Base-by-base conservation (phyloP, 2,888 invertebrate species). In the Heliconius sara region DNA sequence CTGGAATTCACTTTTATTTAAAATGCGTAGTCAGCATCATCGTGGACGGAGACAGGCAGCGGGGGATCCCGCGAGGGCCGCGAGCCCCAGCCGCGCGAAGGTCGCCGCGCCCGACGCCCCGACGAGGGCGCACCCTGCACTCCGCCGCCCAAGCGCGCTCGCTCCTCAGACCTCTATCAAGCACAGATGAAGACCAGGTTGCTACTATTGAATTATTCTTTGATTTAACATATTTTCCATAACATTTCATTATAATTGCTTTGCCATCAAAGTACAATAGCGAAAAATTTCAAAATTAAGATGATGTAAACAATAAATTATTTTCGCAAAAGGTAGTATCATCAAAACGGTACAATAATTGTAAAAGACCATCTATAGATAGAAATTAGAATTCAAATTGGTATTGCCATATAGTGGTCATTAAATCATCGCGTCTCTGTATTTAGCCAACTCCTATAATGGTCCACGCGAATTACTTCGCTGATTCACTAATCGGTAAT, bases 121-220 rank as follows among this genome's bases (percentile, higher is more conserved):
- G 93, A 95, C 22, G 94, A 95, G 63, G 92, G 95, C 81, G 91
- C 95, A 63, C 95, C 96, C 80, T 90, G 88, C 85, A 95, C 95
- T 22, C 96, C 96, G 57, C 97, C 97, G 43, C 96, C 97, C 77
- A 97, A 97, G 88, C 95, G 97, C 87, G 96, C 97, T 84, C 95
- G 97, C 86, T 96, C 97, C 83, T 97, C 96, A 19, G 97, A 97
- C 88, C 94, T 97, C 81, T 96, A 96, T 89, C 96, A 96, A 83
- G 96, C 96, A 67, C 96, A 96, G 86, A 88, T 95, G 89, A 95
- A 95, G 85, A 91, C 94, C 88, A 95, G 95, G 95, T 95, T 83
- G 85, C 87, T 81, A 80, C 77, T 47, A 43, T 57, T 78, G 66
- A 25, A 72, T 66, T 78, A 57, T 72, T 66, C 13, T 72, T 57